These are phyloP conservation scores for Dryocosmus kuriphilus DNA, from an alignment of 2,888 invertebrate genomes.

Conservation along the genomic window DNA sequence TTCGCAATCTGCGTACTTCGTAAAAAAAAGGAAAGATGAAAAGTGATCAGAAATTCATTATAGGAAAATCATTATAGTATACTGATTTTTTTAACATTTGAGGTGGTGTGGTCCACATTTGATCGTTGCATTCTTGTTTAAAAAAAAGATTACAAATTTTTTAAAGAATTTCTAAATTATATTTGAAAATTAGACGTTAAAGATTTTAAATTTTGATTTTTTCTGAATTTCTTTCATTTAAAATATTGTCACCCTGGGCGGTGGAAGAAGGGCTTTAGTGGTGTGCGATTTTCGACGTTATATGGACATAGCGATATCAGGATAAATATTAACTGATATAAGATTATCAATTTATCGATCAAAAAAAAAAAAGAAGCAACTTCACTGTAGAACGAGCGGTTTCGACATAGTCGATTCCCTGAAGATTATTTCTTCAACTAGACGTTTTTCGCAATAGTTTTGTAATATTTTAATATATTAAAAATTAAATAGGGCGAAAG, in stretches of 20 bases:
- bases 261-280: slow-evolving; percentile 19
- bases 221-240: too few species aligned
- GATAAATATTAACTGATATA: slow-evolving; percentile 54
- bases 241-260: slow-evolving; percentile 5
- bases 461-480: slow-evolving; percentile 67
- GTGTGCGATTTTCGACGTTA: slow-evolving; percentile 48
- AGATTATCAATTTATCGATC: slow-evolving; percentile 53
- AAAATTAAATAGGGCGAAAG: slow-evolving; percentile 55
- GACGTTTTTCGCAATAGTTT: slow-evolving; percentile 64
- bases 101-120: too few species aligned
- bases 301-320: slow-evolving; percentile 52
- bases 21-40: too few species aligned
- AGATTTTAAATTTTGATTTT: too few species aligned
- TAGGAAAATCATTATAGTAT: too few species aligned
- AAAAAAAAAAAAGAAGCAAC: slow-evolving; percentile 47
- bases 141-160: too few species aligned
- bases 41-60: too few species aligned
- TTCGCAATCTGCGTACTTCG: too few species aligned
- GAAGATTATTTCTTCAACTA: slow-evolving; percentile 57
- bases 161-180: too few species aligned
- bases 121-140: too few species aligned
- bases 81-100: too few species aligned
- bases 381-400: slow-evolving; percentile 18
- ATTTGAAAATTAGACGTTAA: too few species aligned
- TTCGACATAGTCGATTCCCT: slow-evolving; percentile 40